Evolutionary conservation across 2,888 invertebrate genomes (phyloP).

Genomic region (Euplagia quadripunctaria): DNA sequence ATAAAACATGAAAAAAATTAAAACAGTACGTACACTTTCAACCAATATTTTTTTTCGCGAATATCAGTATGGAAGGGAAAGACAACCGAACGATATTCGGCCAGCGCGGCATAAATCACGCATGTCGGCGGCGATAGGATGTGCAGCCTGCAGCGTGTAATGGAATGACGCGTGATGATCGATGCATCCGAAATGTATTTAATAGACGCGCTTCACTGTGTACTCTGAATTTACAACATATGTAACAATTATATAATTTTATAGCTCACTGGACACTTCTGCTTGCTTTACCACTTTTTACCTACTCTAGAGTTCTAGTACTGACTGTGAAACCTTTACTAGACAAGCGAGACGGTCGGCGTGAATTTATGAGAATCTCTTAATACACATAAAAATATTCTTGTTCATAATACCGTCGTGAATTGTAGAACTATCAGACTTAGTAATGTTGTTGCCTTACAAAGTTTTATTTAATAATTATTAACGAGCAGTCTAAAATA

Average conservation of each 20-base stretch:
- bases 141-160: constrained; percentile 36
- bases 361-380: background rate
- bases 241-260: background rate
- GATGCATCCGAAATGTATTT: constrained; percentile 54
- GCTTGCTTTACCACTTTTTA: background rate
- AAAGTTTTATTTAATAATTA: background rate
- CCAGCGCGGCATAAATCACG: constrained; percentile 50
- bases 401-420: no score
- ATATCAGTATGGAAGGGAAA: constrained; percentile 39
- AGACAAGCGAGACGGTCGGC: no score
- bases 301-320: background rate
- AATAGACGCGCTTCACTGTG: constrained; percentile 32
- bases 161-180: constrained; percentile 47
- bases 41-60: background rate
- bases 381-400: background rate
- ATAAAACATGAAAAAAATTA: no score
- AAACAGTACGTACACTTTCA: no score
- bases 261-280: background rate
- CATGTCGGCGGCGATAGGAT: constrained; percentile 45
- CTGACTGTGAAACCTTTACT: background rate
- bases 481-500: background rate
- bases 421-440: no score
- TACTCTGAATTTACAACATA: constrained; percentile 20
- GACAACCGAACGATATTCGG: constrained; percentile 45
- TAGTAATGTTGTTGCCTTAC: no score